Conservation (phyloP, 2,888 invertebrate species). For the Himalopsyche tibetana region DNA sequence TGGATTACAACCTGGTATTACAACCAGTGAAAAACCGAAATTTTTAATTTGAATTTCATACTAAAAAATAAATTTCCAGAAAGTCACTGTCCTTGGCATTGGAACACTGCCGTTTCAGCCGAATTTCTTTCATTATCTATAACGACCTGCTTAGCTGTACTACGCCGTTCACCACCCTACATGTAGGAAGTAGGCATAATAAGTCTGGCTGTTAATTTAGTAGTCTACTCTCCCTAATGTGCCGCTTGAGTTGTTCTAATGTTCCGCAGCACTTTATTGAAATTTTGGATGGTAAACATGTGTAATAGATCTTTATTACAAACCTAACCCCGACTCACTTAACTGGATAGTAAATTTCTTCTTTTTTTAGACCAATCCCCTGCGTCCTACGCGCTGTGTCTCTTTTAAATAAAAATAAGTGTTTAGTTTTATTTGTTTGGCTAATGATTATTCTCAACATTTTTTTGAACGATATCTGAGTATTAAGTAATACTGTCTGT, state of each 20-base stretch:
- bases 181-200: constrained; percentile 29
- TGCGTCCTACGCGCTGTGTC: no score
- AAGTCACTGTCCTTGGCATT: neutral
- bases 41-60: no score
- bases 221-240: constrained; percentile 27
- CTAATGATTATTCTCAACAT: no score
- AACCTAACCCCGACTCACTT: constrained; percentile 8
- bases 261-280: constrained; percentile 30
- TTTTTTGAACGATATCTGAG: no score
- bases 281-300: constrained; percentile 5
- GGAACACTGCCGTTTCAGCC: neutral
- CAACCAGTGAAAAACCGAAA: no score
- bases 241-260: constrained; percentile 22
- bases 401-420: no score
- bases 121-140: constrained; percentile 30
- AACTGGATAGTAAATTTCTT: neutral
- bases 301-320: constrained; percentile 22
- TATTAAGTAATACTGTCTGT: no score
- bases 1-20: no score
- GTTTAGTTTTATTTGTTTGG: no score
- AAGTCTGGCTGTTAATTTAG: constrained; percentile 27
- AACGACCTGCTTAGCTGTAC: constrained; percentile 14
- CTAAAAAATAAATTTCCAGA: no score
- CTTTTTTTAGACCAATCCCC: neutral
- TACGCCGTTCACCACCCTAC: neutral